Percentiles rank a stretch among this genome's conserved stretches.
phyloP scores from a whole-genome alignment of 2,113 vertebrate genomes.

The Anhinga rufa region DNA sequence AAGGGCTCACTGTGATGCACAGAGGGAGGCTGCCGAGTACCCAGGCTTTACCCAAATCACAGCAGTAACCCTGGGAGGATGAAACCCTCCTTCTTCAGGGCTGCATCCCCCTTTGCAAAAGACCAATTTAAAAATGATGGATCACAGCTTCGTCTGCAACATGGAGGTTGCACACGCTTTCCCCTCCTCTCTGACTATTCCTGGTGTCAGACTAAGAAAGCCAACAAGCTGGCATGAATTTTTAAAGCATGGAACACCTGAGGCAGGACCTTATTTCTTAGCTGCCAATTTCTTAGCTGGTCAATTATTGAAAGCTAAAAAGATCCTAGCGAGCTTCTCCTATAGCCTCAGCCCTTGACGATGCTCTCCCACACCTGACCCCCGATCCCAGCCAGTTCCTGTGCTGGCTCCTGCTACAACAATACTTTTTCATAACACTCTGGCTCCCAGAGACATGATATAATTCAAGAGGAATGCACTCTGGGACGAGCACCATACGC shows the following conservation, averaged over 20 bases:
- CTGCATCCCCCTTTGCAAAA: neutral
- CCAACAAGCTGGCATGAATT: neutral
- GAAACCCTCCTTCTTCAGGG: neutral
- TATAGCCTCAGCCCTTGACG: neutral
- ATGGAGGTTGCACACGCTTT: neutral
- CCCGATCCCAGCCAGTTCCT: neutral
- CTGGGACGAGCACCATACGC: neutral
- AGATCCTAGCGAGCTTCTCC: neutral
- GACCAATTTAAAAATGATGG: neutral
- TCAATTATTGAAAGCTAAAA: neutral
- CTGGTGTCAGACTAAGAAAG: neutral
- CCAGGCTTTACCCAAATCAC: neutral
- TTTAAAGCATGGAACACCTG: neutral
- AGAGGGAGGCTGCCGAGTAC: accelerated
- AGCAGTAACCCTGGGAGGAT: neutral
- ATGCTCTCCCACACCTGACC: neutral
- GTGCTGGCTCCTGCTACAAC: neutral
- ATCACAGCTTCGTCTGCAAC: neutral
- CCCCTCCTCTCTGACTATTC: neutral
- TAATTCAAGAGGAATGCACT: slow-evolving; percentile 16
- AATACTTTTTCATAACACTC: neutral
- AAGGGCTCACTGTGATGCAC: accelerated
- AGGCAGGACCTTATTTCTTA: neutral
- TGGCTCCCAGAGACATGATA: neutral
- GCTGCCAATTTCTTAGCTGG: neutral